Base-by-base conservation (phyloP, 2,113 vertebrate species). In the Malurus cyaneus region DNA sequence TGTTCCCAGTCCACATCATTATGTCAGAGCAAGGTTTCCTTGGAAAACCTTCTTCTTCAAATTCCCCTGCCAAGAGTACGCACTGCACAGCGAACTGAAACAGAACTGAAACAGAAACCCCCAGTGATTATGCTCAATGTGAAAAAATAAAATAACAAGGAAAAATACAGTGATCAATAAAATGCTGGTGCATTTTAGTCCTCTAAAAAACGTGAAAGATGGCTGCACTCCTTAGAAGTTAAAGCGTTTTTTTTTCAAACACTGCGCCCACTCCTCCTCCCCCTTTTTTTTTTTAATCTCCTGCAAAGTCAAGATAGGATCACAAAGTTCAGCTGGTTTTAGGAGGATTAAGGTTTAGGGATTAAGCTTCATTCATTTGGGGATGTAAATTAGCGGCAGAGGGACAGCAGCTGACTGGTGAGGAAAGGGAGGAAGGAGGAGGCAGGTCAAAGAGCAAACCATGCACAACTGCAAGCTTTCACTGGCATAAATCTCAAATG, bases 351-450 rank as follows among this genome's bases (percentile, higher is more conserved):
- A 85, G 77, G n/a, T 46, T 71, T 78, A 83, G 78, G 79, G 94
- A 95, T 96, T 95, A 96, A 52, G 50, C 60, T 81, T 88, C 82
- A 94, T 93, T 97, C 89, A 96, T 86, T 92, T 87, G 62, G 82
- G 73, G 90, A 95, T 92, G 92, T 95, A 96, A 96, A 95, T 94
- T 93, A 96, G 94, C 2, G 0, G 74, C 66, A 79, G 67, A 76
- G 36, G 79, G 67, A 70, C 79, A 92, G 79, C 80, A 95, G 87
- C 80, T 93, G 81, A 93, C 84, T 83, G 44, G 62, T 73, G 49
- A 89, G 80, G 83, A 86, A 88, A 88, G 69, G 61, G 73, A 93
- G 42, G 61, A 81, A 94, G 78, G 66, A 95, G 85, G 71, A 84
- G 18, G 70, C 29, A 95, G 95, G 92, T 88, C 93, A 92, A 93